Conservation (phyloP, 2,797 vertebrate species). For the Hypotaenidia philippensis region DNA sequence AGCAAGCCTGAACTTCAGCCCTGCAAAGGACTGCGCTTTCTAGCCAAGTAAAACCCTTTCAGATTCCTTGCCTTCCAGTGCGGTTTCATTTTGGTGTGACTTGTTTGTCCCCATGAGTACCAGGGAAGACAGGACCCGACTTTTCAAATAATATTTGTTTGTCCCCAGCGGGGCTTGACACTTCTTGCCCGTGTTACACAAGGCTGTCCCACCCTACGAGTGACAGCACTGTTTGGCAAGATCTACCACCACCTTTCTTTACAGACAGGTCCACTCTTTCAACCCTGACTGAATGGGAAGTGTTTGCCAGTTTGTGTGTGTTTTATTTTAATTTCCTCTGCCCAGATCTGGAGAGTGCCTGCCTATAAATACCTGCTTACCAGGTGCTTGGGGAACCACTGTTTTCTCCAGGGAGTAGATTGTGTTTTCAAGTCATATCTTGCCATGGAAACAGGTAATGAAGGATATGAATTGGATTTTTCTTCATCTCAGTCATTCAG, state of each 20-base stretch:
- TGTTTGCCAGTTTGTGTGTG: background rate
- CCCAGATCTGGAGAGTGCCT: background rate
- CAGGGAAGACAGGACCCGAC: background rate
- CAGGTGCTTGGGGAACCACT: background rate
- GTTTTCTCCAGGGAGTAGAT: background rate
- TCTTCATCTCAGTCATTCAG: background rate
- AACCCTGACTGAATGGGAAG: background rate
- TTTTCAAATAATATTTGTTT: background rate
- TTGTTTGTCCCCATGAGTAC: background rate
- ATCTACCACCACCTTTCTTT: background rate
- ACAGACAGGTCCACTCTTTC: background rate
- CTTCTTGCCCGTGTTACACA: background rate
- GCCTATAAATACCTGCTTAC: background rate
- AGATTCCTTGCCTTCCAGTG: background rate
- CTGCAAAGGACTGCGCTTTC: background rate
- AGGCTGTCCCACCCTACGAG: background rate
- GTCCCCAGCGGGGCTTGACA: background rate
- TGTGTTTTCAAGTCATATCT: background rate
- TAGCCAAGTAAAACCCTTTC: background rate
- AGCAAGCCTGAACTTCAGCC: background rate
- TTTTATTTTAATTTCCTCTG: conserved; percentile 26
- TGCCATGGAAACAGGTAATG: conserved; percentile 9
- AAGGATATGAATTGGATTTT: conserved; percentile 10
- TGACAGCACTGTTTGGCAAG: background rate
- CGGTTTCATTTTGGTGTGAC: background rate